Base-by-base conservation (phyloP, 2,797 vertebrate species). In the Valencia hispanica region DNA sequence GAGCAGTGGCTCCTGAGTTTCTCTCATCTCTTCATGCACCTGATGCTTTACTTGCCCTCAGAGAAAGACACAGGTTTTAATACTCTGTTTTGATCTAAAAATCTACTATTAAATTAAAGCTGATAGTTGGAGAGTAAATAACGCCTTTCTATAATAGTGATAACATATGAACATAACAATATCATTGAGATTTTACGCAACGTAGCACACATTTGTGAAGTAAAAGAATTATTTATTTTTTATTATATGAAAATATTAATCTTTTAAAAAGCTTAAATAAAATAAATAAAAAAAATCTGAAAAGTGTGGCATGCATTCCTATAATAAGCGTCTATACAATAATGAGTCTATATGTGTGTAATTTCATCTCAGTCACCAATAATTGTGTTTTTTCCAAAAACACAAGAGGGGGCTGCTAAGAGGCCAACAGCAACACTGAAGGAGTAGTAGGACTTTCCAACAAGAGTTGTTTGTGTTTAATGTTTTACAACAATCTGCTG, bases 31-130 rank as follows among this genome's bases (percentile, higher is more conserved):
- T n/a, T 18, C 32, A 41, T 34, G 34, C 69, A 86, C 83, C 81
- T 69, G 82, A 84, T 77, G 78, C 75, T 70, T n/a, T 51, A 77
- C 69, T 65, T 77, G 63, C 59, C n/a, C 53, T 25, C 8, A 61
- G 66, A 75, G 43, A 66, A 81, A 72, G 39, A 77, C 4, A 53
- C 70, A 1, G 47, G 57, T 78, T 69, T 10, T 65, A 77, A 48
- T 74, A 48, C 43, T 53, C 45, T 51, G 51, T 51, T 25, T 22
- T 9, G 11, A 10, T 45, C 43, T 8, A n/a, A 22, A 51, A 51
- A 51, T 22, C 18, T 22, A 51, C 50, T 14, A 18, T 50, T 50
- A n/a, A 10, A n/a, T 25, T 53, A 43, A 9, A n/a, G 22, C 3
- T 50, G 48, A 50, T 50, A 9, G 48, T 50, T 50, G 18, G 43